phyloP scores from a whole-genome alignment of 2,113 vertebrate species.

The Aplodontia rufa region DNA sequence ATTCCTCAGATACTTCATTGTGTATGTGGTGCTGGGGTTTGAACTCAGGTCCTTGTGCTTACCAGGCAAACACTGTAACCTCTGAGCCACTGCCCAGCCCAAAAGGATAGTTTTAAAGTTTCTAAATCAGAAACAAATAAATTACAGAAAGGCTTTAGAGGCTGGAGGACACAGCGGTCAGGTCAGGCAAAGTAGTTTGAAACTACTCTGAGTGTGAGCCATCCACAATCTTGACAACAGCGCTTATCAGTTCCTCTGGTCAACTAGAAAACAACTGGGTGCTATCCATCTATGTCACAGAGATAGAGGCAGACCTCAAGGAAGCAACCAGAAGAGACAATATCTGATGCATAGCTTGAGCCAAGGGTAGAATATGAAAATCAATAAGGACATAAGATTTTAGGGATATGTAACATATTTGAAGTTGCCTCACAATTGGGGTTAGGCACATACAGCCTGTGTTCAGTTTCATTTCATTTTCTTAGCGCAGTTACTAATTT shows the following conservation, averaged over 20 bases:
- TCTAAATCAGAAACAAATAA: constrained; percentile 32
- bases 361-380: constrained; percentile 6
- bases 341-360: background rate
- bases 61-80: no score
- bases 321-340: background rate
- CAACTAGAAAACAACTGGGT: background rate
- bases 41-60: no score
- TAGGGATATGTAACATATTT: background rate
- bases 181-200: background rate
- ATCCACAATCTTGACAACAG: background rate
- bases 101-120: no score
- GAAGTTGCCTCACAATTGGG: background rate
- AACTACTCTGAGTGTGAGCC: background rate
- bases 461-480: constrained; percentile 18
- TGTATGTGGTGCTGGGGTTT: no score
- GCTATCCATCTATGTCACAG: background rate
- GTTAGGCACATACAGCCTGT: background rate
- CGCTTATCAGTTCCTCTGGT: background rate
- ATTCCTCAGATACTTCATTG: no score
- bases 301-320: background rate
- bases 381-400: background rate
- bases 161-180: background rate
- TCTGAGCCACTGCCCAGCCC: no score
- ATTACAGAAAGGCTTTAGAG: background rate
- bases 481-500: constrained; percentile 11